Evolutionary conservation across 1,140 invertebrate species (phyloP), one percentile per base, ranked within the genome.

Genomic region (Neomicropteryx cornuta): DNA sequence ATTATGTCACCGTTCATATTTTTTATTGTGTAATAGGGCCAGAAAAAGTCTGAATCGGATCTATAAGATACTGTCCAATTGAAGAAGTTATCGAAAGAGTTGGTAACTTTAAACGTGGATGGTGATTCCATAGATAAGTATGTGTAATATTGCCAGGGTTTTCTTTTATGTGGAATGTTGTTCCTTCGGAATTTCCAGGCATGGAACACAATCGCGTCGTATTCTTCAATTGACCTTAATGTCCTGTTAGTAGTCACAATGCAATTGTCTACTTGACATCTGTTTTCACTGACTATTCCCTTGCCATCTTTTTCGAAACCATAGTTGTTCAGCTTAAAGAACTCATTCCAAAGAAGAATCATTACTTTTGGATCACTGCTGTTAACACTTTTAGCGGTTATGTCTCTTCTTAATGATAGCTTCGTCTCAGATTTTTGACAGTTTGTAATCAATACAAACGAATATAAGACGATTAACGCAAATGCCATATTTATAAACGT

Each of bases 51-150:
- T 16, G 75, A 77, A 50, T 79, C 79, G 17, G 66, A 49, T 14
- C 78, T 56, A 52, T 79, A 77, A n/a, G 66, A 68, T 46, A 67
- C 73, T 4, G 75, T 77, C 52, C 74, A 66, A 48, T 79, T 77
- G 30, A 75, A 66, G 28, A 59, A 56, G 3, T 42, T 24, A 8
- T 36, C 37, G 19, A 59, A 49, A 23, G 50, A 46, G 18, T 33
- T 36, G 18, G 55, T 32, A 1, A 43, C 42, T 19, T 55, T 51
- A 23, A 55, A 55, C 1, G 53, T 56, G 0, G 50, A 49, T 10
- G 62, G 59, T 0, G 62, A 50, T 45, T 47, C 39, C 33, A 39
- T 31, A 2, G 39, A 38, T 5, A 42, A 22, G 32, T 36, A 50
- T 17, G 36, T 39, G 27, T 48, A 45, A 1, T 19, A 33, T 33